Evolutionary conservation across 2,113 vertebrate species (phyloP), one percentile per base, ranked within the genome.

Genomic region (Montifringilla adamsi): DNA sequence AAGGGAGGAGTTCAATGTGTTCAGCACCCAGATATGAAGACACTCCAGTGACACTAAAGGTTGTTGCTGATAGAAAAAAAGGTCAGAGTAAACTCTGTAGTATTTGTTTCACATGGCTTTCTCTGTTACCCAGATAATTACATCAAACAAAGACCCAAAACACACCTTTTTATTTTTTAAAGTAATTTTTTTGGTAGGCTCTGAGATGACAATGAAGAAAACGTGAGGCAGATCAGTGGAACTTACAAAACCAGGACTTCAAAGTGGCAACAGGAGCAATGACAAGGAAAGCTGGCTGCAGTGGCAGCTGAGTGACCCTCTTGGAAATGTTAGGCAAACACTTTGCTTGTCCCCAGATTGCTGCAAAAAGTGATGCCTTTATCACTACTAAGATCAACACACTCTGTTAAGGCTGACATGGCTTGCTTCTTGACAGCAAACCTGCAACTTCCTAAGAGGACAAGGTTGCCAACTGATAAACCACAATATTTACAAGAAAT

Each of bases 11-110:
- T 15, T 70, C 1, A 0, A 52, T 16, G 68, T 67, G 75, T 70
- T 94, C 76, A 59, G 73, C 33, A 33, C 39, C 53, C 46, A 95
- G 94, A 93, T 92, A 93, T 2, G 44, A 85, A 58, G 46, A 66
- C 68, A 67, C 21, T 83, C 58, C 37, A 59, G 59, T 55, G 55
- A 69, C 14, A 1, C 37, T 59, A 59, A 69, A 93, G 26, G 55
- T 31, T 93, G 74, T 22, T 72, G 70, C 70, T 83, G 84, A 73
- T 52, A 83, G 60, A 67, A 94, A 66, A 86, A 89, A 93, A 91
- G 30, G 70, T 79, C 90, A 66, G 19, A 52, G 46, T 60, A 73
- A 90, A 49, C 41, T 59, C 56, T 11, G 19, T 0, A 75, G 21
- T 27, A 27, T 50, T 66, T 46, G 15, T 59, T 87, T 72, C 30